Evolutionary conservation across 2,888 invertebrate species (phyloP), one percentile per base, ranked within the genome.

Genomic region (Syritta pipiens): DNA sequence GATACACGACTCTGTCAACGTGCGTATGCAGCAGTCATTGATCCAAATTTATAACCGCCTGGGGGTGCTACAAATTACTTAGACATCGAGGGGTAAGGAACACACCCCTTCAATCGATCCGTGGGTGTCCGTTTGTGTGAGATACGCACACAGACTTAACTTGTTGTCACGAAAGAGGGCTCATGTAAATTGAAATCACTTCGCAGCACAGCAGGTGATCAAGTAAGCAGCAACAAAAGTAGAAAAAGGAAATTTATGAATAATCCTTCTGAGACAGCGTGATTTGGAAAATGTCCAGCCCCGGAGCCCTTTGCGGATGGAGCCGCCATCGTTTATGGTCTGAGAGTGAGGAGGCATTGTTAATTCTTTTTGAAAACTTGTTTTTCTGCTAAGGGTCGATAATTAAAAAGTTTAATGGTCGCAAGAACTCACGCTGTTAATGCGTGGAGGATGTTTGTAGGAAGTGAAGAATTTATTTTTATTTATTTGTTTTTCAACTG

Each of bases 361-460:
- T 65, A 71, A 77, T 77, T 65, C 59, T 35, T 51, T 12, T 51
- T 3, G 14, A 65, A 72, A 77, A n/a, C n/a, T n/a, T n/a, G n/a
- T 32, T 65, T 72, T 63, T 55, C 63, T 46, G 14, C 46, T 60
- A 72, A 65, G 72, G 22, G 77, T 5, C 40, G 57, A 72, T 72
- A 77, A 77, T 72, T 77, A 77, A 72, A 77, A 72, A 77, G 46
- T 72, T 77, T 72, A 48, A 71, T 44, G 20, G 9, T 19, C 1
- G 40, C n/a, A 6, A 55, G 63, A 32, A 40, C 46, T 22, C 24
- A 24, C 4, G 3, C 19, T 28, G 10, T 4, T 2, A 17, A 1
- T 2, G 12, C 37, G 37, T 14, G 20, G 20, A 22, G 30, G 3
- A 22, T 14, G 14, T 26, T 4, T 6, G 3, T 5, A 3, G 28